phyloP scores from a whole-genome alignment of 2,113 vertebrate genomes.

The Mus musculus region GRCm39 chr12:78661001-78661500 shows the following conservation, averaged over 20 bases:
- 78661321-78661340: neutral
- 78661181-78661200: too few species aligned
- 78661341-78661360: neutral
- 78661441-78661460: slow-evolving; percentile 36
- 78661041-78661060: neutral
- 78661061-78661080: slow-evolving; percentile 26
- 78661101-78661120: too few species aligned
- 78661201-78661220: too few species aligned
- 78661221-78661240: too few species aligned
- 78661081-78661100: too few species aligned
- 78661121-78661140: too few species aligned
- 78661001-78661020: neutral
- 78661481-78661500: neutral
- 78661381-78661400: neutral
- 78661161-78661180: too few species aligned
- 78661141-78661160: too few species aligned
- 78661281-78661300: neutral
- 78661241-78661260: too few species aligned
- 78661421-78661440: neutral
- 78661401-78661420: slow-evolving; percentile 22
- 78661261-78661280: neutral
- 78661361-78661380: slow-evolving; percentile 12
- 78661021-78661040: neutral
- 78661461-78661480: slow-evolving; percentile 17
- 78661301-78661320: slow-evolving; percentile 15